Percentiles rank a stretch among this genome's conserved stretches.
phyloP scores from a whole-genome alignment of 2,113 vertebrate species.

The Podocnemis expansa region DNA sequence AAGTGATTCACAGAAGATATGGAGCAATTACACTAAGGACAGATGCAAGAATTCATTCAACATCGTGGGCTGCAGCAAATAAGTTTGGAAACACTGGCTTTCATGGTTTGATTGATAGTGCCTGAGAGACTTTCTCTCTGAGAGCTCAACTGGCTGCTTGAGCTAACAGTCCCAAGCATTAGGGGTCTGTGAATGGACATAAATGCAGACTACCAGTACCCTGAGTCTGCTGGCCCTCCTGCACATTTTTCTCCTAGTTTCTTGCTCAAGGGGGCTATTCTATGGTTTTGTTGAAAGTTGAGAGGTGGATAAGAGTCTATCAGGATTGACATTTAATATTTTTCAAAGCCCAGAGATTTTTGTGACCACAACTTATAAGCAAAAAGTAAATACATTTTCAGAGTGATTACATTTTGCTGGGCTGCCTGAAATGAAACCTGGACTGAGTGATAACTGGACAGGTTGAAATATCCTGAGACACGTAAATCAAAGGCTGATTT shows the following conservation, averaged over 20 bases:
- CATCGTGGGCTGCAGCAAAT: neutral
- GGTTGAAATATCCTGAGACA: slow-evolving; percentile 26
- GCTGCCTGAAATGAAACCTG: slow-evolving; percentile 49
- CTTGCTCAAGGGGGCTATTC: neutral
- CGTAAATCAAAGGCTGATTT: slow-evolving; percentile 50
- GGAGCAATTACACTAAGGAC: neutral
- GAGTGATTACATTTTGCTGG: slow-evolving; percentile 41
- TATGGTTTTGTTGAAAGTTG: neutral
- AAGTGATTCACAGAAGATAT: neutral
- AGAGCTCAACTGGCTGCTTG: neutral
- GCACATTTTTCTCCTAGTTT: neutral
- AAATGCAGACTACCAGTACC: neutral
- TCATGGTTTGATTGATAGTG: neutral
- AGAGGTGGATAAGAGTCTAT: slow-evolving; percentile 2
- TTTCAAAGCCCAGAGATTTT: slow-evolving; percentile 20
- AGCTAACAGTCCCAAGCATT: neutral
- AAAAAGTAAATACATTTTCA: slow-evolving; percentile 35
- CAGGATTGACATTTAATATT: slow-evolving; percentile 8
- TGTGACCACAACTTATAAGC: slow-evolving; percentile 37
- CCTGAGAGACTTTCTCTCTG: neutral
- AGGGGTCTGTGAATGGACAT: neutral
- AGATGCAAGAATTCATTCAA: neutral
- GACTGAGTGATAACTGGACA: slow-evolving; percentile 32
- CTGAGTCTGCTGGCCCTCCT: neutral
- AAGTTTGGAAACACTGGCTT: neutral